Conservation (phyloP, 2,888 invertebrate genomes). For the Leptopterna dolabrata region DNA sequence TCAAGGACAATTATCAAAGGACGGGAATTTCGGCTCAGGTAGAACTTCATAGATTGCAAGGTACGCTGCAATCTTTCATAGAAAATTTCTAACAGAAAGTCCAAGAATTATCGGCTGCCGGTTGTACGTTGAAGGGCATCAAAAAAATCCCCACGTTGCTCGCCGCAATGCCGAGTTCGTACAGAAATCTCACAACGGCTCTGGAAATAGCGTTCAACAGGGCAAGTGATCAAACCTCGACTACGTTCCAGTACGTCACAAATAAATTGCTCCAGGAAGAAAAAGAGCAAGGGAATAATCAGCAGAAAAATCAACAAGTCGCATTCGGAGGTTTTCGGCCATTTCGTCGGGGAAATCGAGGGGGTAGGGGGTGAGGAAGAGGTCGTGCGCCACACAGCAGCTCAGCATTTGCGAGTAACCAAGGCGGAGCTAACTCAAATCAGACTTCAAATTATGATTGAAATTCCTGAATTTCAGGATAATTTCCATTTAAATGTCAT, state of each 20-base stretch:
- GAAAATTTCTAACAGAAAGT: background rate
- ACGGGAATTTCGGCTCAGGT: background rate
- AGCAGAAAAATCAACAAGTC: background rate
- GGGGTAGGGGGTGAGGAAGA: background rate
- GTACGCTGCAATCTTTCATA: background rate
- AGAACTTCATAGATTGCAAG: background rate
- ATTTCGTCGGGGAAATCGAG: background rate
- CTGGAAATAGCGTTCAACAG: conserved; percentile 1
- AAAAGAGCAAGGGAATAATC: background rate
- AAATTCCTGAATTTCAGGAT: background rate
- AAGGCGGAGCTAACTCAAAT: background rate
- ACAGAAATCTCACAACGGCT: background rate
- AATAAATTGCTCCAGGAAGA: conserved; percentile 31
- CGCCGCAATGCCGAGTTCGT: conserved; percentile 15
- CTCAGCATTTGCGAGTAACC: background rate
- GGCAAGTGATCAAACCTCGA: background rate
- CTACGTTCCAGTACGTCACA: conserved; percentile 18
- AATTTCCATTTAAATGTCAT: background rate
- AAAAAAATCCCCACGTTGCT: conserved; percentile 16
- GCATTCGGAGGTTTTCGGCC: background rate
- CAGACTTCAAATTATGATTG: background rate
- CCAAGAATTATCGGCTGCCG: background rate
- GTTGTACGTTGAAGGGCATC: background rate
- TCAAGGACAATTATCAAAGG: background rate
- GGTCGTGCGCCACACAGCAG: background rate